These are phyloP conservation scores for Linepithema humile DNA, from an alignment of 1,140 invertebrate species.

Conservation along the genomic window DNA sequence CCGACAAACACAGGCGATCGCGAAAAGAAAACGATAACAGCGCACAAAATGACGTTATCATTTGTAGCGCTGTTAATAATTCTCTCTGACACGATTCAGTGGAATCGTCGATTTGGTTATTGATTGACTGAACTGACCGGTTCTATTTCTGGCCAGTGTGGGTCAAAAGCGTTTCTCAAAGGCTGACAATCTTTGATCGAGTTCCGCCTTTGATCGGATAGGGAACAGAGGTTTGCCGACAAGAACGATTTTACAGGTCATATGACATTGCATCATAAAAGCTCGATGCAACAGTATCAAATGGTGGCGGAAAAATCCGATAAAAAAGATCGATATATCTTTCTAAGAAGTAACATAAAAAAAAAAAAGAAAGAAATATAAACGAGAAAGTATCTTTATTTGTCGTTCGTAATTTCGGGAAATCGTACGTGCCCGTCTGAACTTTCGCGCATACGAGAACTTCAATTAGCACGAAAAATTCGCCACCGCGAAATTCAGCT, in stretches of 20 bases:
- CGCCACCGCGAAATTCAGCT: background rate
- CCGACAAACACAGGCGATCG: background rate
- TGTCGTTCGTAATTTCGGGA: background rate
- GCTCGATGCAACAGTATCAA: background rate
- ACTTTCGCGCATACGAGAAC: background rate
- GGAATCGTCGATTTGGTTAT: slow-evolving; percentile 54
- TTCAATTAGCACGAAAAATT: background rate
- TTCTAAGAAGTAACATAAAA: background rate
- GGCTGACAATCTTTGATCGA: slow-evolving; percentile 60
- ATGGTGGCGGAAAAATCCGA: background rate
- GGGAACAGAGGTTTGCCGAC: slow-evolving; percentile 44
- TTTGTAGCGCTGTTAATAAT: slow-evolving; percentile 9
- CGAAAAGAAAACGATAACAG: background rate
- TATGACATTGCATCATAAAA: slow-evolving; percentile 16
- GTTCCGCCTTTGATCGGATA: slow-evolving; percentile 49
- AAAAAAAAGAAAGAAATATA: background rate
- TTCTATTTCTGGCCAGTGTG: slow-evolving; percentile 45
- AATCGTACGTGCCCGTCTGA: background rate
- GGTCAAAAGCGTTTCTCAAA: slow-evolving; percentile 60
- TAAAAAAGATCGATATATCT: background rate
- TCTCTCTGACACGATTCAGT: slow-evolving; percentile 29
- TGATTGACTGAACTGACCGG: slow-evolving; percentile 53
- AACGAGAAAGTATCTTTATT: background rate
- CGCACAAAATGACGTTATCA: background rate
- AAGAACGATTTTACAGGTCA: slow-evolving; percentile 42